Base-by-base conservation (phyloP, 2,888 invertebrate species). In the Patella caerulea region DNA sequence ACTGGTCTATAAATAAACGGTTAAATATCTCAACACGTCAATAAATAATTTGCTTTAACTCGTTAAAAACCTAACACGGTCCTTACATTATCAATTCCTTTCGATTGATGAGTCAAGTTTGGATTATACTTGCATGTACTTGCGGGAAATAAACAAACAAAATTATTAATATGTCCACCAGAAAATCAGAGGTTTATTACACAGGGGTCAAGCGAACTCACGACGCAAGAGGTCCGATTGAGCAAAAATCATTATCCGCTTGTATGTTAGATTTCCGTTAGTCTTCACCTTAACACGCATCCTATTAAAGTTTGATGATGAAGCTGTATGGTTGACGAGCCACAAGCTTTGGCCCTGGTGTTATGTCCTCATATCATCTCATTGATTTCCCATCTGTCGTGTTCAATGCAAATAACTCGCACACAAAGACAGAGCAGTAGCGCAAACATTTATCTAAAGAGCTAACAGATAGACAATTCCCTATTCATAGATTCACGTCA, bases 371-470 rank as follows among this genome's bases (percentile, higher is more conserved):
- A 19, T 69, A 34, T 72, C 45, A 53, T 45, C 5, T 45, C 71
- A 78, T 78, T 71, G 78, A 78, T 78, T 78, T 78, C 78, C 78
- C 53, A 78, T 78, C 56, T 34, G 34, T 72, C 71, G 29, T n/a
- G 74, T 74, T 72, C 74, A 65, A 54, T 65, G 75, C 78, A 78
- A 78, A 78, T 75, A 78, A 72, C 55, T 52, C 72, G 54, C 15
- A 52, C 29, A 78, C 78, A 78, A 78, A 78, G 78, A 71, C 72
- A 70, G 72, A 24, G 53, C 34, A 52, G 56, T 54, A 55, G 54
- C 52, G 72, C 73, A 76, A 76, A 76, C 76, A 76, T 76, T 76
- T 76, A 72, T 71, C 52, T 72, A 76, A 55, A 76, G 72, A 52
- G 65, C 73, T 65, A 76, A 72, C 76, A 76, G 76, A 76, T 73